A percentile compares a stretch with the other conserved stretches of the same genome.
Conservation (phyloP, 2,113 vertebrate genomes). For the Drymodes brunneopygia region DNA sequence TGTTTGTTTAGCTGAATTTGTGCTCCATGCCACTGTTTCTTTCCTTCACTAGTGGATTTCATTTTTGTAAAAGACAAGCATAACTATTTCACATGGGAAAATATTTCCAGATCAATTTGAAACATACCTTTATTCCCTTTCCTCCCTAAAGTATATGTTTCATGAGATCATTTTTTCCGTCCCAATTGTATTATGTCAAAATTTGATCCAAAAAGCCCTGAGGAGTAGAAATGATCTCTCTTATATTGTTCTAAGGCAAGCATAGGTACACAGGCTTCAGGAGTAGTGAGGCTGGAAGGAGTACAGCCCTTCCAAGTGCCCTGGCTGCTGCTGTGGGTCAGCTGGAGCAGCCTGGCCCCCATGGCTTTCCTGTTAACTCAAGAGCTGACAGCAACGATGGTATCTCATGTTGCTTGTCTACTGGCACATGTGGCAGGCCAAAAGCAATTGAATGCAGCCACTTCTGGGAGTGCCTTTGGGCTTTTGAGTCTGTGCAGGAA, state of each 20-base stretch:
- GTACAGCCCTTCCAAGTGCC: background rate
- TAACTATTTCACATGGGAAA: slow-evolving; percentile 13
- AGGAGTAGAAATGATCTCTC: slow-evolving; percentile 43
- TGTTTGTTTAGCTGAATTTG: background rate
- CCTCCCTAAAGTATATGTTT: slow-evolving; percentile 26
- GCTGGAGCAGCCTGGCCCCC: rapidly evolving
- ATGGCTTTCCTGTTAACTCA: background rate
- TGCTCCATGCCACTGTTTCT: background rate
- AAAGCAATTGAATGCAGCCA: background rate
- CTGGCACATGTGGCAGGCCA: rapidly evolving
- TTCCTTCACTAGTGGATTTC: background rate
- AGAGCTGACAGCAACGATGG: rapidly evolving
- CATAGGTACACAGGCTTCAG: background rate
- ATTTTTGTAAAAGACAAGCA: background rate
- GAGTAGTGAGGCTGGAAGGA: background rate
- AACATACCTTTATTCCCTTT: slow-evolving; percentile 58
- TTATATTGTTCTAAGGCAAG: background rate
- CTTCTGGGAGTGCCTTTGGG: background rate
- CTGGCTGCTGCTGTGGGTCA: background rate
- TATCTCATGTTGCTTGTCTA: background rate
- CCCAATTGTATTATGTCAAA: slow-evolving; percentile 28
- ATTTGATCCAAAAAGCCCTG: slow-evolving; percentile 35
- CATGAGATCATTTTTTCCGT: slow-evolving; percentile 18
- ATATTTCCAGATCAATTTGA: slow-evolving; percentile 41
- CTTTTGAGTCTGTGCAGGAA: background rate